Evolutionary conservation across 2,797 vertebrate species (phyloP).

Genomic region (Enteromius argenteus): DNA sequence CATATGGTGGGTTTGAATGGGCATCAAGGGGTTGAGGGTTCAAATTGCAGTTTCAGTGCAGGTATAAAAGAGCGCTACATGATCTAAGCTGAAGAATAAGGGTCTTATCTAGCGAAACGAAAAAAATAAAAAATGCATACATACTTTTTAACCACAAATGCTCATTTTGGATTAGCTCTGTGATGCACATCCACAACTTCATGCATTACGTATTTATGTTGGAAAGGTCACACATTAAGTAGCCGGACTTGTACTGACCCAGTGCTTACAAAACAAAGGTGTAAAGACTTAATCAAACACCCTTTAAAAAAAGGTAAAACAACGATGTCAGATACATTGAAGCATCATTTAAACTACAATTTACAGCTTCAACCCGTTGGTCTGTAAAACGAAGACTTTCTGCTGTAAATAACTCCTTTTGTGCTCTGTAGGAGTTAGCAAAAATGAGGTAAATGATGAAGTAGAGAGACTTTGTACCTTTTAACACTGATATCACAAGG

Average conservation of each 20-base stretch:
- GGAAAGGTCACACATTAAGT: background rate
- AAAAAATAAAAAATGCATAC: too few relatives aligned
- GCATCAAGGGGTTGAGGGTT: too few relatives aligned
- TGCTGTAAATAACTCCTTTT: background rate
- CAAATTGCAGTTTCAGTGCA: too few relatives aligned
- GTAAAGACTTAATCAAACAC: background rate
- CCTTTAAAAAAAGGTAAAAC: background rate
- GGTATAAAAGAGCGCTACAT: too few relatives aligned
- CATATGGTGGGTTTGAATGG: too few relatives aligned
- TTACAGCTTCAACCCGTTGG: background rate
- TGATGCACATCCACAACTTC: background rate
- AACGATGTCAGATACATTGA: background rate
- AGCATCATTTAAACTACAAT: background rate
- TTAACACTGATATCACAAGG: background rate
- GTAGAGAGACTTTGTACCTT: background rate
- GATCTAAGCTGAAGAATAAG: too few relatives aligned
- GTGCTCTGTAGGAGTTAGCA: background rate
- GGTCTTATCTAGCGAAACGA: too few relatives aligned
- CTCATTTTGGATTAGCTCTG: background rate
- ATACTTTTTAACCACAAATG: too few relatives aligned
- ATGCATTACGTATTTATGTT: background rate
- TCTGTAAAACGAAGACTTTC: too few relatives aligned
- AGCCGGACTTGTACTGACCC: background rate
- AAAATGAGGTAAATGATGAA: background rate
- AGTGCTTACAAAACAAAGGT: background rate